A percentile compares a stretch with the other conserved stretches of the same genome.
Conservation (phyloP, 2,797 vertebrate species). For the Halcyon badia region DNA sequence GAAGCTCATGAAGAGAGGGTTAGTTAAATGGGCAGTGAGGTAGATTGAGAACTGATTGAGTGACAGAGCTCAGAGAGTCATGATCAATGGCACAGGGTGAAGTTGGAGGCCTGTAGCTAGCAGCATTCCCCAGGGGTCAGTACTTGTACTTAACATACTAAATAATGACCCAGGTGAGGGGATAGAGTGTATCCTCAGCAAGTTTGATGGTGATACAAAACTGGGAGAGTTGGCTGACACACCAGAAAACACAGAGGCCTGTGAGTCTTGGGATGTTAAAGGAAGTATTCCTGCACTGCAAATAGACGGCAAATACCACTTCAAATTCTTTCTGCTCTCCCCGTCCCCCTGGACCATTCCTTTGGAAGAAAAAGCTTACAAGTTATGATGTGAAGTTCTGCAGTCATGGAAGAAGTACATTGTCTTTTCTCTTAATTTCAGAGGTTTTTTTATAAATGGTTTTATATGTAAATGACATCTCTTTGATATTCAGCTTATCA, state of each 20-base stretch:
- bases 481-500: neutral
- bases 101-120: no score
- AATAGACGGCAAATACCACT: neutral
- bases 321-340: neutral
- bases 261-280: neutral
- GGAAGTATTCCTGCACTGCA: accelerated
- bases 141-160: no score
- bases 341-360: neutral
- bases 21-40: no score
- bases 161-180: no score
- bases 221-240: no score
- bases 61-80: no score
- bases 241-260: neutral
- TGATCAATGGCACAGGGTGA: no score
- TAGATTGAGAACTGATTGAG: no score
- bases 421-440: neutral
- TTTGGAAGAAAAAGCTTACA: neutral
- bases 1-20: no score
- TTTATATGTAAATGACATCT: neutral
- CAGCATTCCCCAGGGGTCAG: no score
- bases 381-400: neutral
- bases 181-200: no score
- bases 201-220: no score
- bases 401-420: neutral
- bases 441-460: neutral